These are phyloP conservation scores for Dufourea novaeangliae DNA, from an alignment of 1,140 invertebrate genomes.

Conservation along the genomic window DNA sequence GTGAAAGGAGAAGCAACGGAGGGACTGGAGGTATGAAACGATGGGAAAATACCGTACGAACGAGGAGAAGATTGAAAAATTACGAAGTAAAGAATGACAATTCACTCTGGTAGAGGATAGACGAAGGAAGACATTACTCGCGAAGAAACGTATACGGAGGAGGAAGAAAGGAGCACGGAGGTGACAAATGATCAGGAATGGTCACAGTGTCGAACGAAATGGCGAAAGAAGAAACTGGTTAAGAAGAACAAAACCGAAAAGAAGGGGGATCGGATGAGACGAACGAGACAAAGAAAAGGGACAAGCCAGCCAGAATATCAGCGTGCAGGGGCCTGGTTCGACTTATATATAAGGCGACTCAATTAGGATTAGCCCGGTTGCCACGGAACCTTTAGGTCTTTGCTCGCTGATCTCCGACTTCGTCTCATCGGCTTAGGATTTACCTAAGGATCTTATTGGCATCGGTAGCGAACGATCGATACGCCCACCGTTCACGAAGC, in stretches of 20 bases:
- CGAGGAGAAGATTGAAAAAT: too few relatives aligned
- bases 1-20: background rate
- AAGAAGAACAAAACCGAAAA: constrained; percentile 7
- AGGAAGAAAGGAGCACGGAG: background rate
- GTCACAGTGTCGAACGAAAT: background rate
- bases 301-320: constrained; percentile 16
- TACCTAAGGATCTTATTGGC: constrained; percentile 74
- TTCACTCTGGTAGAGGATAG: background rate
- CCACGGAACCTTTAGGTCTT: constrained; percentile 68
- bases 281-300: background rate
- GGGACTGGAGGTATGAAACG: background rate
- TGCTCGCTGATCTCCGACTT: constrained; percentile 72
- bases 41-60: background rate
- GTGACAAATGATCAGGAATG: background rate
- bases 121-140: background rate
- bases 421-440: constrained; percentile 77
- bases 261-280: constrained; percentile 1
- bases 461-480: constrained; percentile 66
- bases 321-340: constrained; percentile 57
- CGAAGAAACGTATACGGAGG: too few relatives aligned
- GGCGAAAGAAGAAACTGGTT: background rate
- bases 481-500: constrained; percentile 63
- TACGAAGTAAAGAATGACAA: too few relatives aligned
- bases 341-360: constrained; percentile 74
- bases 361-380: constrained; percentile 76